These are phyloP conservation scores for Neocrepidodera transversa DNA, from an alignment of 2,888 invertebrate genomes.

Conservation along the genomic window DNA sequence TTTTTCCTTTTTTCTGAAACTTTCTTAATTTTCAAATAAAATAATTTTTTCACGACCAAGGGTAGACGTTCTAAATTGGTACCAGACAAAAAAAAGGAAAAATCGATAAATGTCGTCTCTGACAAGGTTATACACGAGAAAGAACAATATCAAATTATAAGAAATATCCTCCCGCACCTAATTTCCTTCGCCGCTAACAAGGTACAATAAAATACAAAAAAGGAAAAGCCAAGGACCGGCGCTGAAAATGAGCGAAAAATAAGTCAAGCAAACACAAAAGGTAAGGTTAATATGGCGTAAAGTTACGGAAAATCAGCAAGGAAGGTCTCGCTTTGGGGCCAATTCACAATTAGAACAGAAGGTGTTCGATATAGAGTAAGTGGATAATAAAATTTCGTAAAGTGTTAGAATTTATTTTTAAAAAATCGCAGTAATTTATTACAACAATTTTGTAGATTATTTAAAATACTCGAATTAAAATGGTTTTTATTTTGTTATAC, in stretches of 20 bases:
- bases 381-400: conserved; percentile 10
- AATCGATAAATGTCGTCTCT: not conserved
- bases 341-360: conserved; percentile 42
- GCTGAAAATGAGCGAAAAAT: conserved; percentile 28
- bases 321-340: conserved; percentile 31
- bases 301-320: conserved; percentile 40
- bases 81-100: not conserved
- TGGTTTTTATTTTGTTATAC: too few relatives aligned
- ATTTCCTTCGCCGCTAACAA: conserved; percentile 26
- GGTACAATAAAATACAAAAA: conserved; percentile 28
- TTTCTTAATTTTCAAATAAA: too few relatives aligned
- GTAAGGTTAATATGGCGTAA: conserved; percentile 38
- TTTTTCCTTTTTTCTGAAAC: too few relatives aligned
- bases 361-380: conserved; percentile 40
- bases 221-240: conserved; percentile 12
- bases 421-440: too few relatives aligned
- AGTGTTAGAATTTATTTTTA: too few relatives aligned
- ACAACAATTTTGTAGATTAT: too few relatives aligned
- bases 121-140: not conserved
- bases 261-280: conserved; percentile 37
- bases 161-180: conserved; percentile 20
- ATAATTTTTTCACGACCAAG: too few relatives aligned
- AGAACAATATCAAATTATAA: conserved; percentile 21
- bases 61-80: not conserved
- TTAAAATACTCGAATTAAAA: too few relatives aligned